Base-by-base conservation (phyloP, 2,797 vertebrate genomes). In the Chaetodon trifasciatus region DNA sequence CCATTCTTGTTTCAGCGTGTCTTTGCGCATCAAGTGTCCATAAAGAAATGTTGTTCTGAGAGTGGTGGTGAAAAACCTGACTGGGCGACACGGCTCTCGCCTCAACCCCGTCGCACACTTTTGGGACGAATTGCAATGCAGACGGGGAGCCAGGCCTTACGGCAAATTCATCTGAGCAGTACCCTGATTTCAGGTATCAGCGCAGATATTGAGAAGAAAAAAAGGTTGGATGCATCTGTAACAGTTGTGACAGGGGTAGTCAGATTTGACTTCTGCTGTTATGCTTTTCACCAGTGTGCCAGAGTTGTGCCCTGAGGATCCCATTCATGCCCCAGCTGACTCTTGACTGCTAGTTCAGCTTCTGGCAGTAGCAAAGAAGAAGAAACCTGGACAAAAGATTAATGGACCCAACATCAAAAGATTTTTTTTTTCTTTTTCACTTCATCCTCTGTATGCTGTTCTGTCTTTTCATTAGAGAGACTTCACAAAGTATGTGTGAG, bases 291-390 rank as follows among this genome's bases (percentile, higher is more conserved):
- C n/a, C n/a, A n/a, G 28, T 17, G 13, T 58, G 32, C 8, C 55
- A 37, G n/a, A 40, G 66, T 71, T 3, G 4, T 60, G 24, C 68
- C 70, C 70, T 17, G 60, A 70, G 77, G 55, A 83, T 37, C 62
- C 32, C 39, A 44, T 64, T 75, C 37, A 1, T 46, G 40, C 73
- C 39, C 63, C 62, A 24, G 52, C 68, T 86, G 78, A 78, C 66
- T 78, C 76, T 69, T 65, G 66, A 28, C 60, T 77, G 66, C 78
- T 82, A 76, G 17, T 65, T 85, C 79, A 82, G 70, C 80, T 74
- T 62, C 73, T 63, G 42, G 67, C 42, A 81, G 42, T 78, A 83
- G 75, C 61, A 32, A 75, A 71, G 52, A 79, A 23, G 24, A 78
- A 23, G 24, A 78, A 21, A 7, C 32, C 61, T 57, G 70, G 44